phyloP scores from a whole-genome alignment of 2,797 vertebrate genomes.

The Cynopterus sphinx region DNA sequence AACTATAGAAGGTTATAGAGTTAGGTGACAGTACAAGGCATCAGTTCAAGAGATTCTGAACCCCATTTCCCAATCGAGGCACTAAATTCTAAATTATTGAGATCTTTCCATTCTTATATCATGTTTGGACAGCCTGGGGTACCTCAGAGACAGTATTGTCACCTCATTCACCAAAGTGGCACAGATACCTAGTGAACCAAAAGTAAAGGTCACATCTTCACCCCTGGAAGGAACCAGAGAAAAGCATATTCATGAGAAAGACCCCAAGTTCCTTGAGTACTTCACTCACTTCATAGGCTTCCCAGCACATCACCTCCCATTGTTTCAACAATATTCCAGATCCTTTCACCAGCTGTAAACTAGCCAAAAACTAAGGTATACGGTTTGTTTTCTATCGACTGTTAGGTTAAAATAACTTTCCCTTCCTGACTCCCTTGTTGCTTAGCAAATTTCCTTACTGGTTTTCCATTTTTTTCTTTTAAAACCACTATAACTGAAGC shows the following conservation, averaged over 20 bases:
- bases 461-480: conserved; percentile 81
- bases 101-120: neutral
- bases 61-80: neutral
- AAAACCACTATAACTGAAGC: conserved; percentile 76
- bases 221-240: neutral
- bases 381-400: conserved; percentile 36
- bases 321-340: neutral
- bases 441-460: conserved; percentile 33
- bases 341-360: conserved; percentile 39
- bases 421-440: conserved; percentile 45
- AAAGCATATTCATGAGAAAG: neutral
- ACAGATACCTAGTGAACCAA: neutral
- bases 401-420: conserved; percentile 60
- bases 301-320: neutral
- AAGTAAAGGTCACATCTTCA: neutral
- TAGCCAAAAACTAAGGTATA: neutral
- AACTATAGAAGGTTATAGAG: neutral
- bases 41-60: neutral
- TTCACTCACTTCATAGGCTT: neutral
- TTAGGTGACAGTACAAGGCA: neutral
- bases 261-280: neutral
- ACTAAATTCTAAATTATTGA: neutral
- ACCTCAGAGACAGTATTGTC: neutral
- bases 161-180: neutral
- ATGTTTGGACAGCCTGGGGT: neutral